These are phyloP conservation scores for Eristalis tenax DNA, from an alignment of 2,888 invertebrate species.

Conservation along the genomic window DNA sequence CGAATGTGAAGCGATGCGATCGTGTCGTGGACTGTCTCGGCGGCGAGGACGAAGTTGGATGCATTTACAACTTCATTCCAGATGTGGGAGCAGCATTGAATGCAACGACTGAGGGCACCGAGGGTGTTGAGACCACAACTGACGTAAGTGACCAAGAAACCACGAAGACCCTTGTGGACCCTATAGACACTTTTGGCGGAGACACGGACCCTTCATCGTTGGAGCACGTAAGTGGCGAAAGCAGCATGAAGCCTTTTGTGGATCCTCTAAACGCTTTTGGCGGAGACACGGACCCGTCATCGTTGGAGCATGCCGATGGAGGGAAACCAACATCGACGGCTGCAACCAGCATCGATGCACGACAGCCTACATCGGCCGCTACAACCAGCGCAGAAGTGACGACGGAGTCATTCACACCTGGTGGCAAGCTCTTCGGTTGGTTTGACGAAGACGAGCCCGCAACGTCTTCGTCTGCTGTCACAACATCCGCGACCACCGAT, in stretches of 20 bases:
- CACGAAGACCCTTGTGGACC: background rate
- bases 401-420: background rate
- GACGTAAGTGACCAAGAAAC: background rate
- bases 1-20: constrained; percentile 86
- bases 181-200: background rate
- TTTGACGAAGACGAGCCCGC: background rate
- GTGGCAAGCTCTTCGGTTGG: background rate
- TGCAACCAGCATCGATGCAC: background rate
- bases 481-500: background rate
- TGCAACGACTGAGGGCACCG: constrained; percentile 18
- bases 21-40: constrained; percentile 88
- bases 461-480: background rate
- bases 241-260: too few relatives aligned
- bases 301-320: constrained; percentile 17
- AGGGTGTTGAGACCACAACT: background rate
- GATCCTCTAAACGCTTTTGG: background rate
- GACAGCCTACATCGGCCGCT: background rate
- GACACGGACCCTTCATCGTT: constrained; percentile 51
- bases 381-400: background rate
- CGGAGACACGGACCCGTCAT: constrained; percentile 44
- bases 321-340: background rate
- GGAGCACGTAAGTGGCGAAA: background rate
- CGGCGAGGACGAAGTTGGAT: constrained; percentile 91
- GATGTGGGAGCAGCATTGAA: constrained; percentile 76
- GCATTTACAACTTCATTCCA: constrained; percentile 81